Evolutionary conservation across 2,797 vertebrate genomes (phyloP).

Genomic region (Notamacropus eugenii): DNA sequence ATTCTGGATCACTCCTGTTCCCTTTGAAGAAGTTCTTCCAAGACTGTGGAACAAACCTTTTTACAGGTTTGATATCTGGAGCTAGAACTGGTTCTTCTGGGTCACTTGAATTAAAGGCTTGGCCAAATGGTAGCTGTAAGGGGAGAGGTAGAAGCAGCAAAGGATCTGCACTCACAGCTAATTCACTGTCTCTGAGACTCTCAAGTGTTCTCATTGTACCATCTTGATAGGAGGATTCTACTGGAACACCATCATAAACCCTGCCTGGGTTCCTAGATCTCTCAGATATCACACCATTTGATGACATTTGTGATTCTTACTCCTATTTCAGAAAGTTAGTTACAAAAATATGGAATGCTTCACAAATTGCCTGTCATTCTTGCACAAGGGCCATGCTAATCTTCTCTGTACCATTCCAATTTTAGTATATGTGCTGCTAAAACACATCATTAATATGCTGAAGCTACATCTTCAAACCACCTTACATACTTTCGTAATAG

Average conservation of each 20-base stretch:
- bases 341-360: neutral
- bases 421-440: too few relatives aligned
- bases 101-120: constrained; percentile 84
- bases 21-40: constrained; percentile 93
- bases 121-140: constrained; percentile 89
- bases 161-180: constrained; percentile 88
- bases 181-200: constrained; percentile 76
- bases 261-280: constrained; percentile 61
- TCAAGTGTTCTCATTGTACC: constrained; percentile 76
- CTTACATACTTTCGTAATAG: too few relatives aligned
- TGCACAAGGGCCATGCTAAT: too few relatives aligned
- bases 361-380: too few relatives aligned
- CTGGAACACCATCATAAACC: constrained; percentile 86
- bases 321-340: constrained; percentile 61
- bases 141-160: constrained; percentile 94
- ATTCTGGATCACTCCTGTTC: constrained; percentile 76
- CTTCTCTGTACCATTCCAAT: too few relatives aligned
- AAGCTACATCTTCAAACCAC: too few relatives aligned
- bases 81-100: constrained; percentile 83
- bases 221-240: constrained; percentile 70
- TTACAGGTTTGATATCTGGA: constrained; percentile 92
- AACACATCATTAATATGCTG: too few relatives aligned
- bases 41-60: constrained; percentile 94
- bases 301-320: constrained; percentile 80
- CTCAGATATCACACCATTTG: constrained; percentile 59